Base-by-base conservation (phyloP, 2,113 vertebrate genomes). In the Hucho hucho region DNA sequence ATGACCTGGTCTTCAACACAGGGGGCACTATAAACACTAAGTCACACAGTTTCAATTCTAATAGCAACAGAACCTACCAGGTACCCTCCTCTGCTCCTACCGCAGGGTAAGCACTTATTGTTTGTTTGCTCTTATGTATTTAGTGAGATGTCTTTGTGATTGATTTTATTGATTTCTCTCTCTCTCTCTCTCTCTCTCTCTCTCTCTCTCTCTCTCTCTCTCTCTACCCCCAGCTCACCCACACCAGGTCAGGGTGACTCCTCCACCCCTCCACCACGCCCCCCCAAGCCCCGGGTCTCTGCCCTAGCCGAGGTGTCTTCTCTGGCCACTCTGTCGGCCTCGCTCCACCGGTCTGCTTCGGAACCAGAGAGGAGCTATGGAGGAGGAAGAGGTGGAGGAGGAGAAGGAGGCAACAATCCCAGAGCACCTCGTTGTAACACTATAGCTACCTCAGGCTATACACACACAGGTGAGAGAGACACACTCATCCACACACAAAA, bases 221-320 rank as follows among this genome's bases (percentile, higher is more conserved):
- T 84, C 6, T 86, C 90, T 0, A 85, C 90, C 14, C 86, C 89
- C 0, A 87, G 79, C 2, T 77, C 84, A 46, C 84, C 87, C 49
- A 81, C 82, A 12, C 16, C 83, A 3, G 76, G 70, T 16, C 86
- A 79, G 74, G 69, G 64, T 71, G 0, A 84, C 88, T 79, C 69
- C 24, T 46, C 81, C 6, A 72, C 81, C 13, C 86, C 88, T 18
- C 89, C 90, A n/a, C 90, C 90, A 1, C 87, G 89, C 0, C 90
- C 90, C 0, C 90, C 89, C 0, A 91, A 91, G 37, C 89, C 90
- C 2, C 13, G 20, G 0, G 25, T 12, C 43, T 2, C 80, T 4
- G 72, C 72, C 32, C 85, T 66, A 3, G 82, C 32, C 29, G 86
- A 86, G 64, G 29, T 25, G 53, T 37, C 72, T 0, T 2, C 46